phyloP scores from a whole-genome alignment of 2,113 vertebrate genomes.

The Oxyura jamaicensis region DNA sequence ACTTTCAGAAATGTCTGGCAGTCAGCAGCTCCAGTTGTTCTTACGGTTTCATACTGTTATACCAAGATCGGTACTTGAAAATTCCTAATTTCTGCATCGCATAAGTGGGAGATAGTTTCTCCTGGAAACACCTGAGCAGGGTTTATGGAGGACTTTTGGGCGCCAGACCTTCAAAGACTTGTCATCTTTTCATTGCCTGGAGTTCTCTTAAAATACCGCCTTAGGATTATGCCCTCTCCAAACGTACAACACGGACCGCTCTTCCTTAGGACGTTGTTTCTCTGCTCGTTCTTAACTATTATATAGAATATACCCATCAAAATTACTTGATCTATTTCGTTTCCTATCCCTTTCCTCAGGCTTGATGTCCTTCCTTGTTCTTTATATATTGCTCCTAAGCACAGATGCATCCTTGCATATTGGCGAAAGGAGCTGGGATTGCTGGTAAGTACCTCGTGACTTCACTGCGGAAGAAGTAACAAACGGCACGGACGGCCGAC shows the following conservation, averaged over 20 bases:
- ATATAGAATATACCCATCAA: no score
- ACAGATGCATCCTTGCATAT: neutral
- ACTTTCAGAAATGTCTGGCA: neutral
- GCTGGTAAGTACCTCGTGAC: neutral
- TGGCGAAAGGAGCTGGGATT: neutral
- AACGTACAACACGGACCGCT: accelerated
- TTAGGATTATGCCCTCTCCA: neutral
- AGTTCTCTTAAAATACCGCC: neutral
- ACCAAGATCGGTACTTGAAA: neutral
- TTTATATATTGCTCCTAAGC: neutral
- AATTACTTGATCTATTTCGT: neutral
- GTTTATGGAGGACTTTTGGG: neutral
- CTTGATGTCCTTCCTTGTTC: neutral
- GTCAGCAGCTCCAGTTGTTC: neutral
- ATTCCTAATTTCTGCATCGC: neutral
- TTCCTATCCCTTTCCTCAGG: neutral
- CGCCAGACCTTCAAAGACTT: neutral
- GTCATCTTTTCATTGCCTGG: neutral
- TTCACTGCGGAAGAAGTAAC: neutral
- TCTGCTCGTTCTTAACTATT: neutral
- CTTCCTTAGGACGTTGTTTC: neutral
- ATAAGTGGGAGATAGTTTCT: neutral
- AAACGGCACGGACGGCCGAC: neutral
- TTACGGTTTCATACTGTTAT: neutral
- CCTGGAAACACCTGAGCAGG: no score